Conservation (phyloP, 2,888 invertebrate genomes). For the Resseliella maxima region DNA sequence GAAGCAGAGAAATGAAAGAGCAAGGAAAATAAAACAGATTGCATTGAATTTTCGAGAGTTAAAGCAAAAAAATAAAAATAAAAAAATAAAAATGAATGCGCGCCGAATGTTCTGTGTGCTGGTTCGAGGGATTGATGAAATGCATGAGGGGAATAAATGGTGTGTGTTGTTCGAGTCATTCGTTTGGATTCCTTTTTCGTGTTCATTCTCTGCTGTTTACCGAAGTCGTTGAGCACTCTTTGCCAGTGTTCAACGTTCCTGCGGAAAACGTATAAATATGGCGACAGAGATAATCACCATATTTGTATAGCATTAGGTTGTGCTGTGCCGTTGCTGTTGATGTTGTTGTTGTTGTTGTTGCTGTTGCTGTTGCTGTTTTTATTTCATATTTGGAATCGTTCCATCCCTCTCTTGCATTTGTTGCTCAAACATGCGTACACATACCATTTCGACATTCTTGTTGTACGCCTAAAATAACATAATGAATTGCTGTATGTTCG, state of each 20-base stretch:
- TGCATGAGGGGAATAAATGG: constrained; percentile 54
- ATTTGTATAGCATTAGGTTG: constrained; percentile 56
- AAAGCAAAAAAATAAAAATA: too few relatives aligned
- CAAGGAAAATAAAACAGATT: constrained; percentile 49
- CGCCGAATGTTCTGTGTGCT: constrained; percentile 37
- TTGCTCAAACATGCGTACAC: constrained; percentile 22
- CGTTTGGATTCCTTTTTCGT: not conserved
- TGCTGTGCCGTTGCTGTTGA: not conserved
- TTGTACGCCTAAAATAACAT: constrained; percentile 54
- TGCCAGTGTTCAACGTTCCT: not conserved
- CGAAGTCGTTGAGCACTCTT: too few relatives aligned
- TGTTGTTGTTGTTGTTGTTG: not conserved
- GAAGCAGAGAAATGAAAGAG: constrained; percentile 4
- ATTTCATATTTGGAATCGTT: not conserved
- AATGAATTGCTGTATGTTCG: constrained; percentile 45
- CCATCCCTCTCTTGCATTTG: not conserved
- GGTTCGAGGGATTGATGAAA: not conserved
- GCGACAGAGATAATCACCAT: constrained; percentile 56
- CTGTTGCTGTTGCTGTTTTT: not conserved
- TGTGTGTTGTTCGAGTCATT: not conserved
- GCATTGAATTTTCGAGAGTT: constrained; percentile 2
- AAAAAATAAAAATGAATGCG: constrained; percentile 45
- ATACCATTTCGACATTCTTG: constrained; percentile 13
- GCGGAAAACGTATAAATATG: constrained; percentile 41
- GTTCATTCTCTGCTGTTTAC: not conserved